These are phyloP conservation scores for Ligdia adustata DNA, from an alignment of 2,888 invertebrate species.

Conservation along the genomic window DNA sequence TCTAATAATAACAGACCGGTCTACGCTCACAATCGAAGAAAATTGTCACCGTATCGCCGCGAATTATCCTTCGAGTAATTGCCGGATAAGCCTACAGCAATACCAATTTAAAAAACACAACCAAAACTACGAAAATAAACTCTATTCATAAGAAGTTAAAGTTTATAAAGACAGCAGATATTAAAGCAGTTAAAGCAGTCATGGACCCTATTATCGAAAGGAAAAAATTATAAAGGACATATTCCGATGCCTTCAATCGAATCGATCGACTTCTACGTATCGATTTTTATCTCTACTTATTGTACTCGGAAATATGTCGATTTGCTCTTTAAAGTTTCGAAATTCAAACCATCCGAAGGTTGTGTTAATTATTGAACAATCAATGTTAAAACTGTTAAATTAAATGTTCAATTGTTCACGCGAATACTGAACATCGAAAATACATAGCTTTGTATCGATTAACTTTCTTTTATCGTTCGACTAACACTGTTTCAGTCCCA, in stretches of 20 bases:
- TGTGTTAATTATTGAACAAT: constrained; percentile 37
- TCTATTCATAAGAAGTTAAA: constrained; percentile 27
- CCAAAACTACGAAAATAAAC: constrained; percentile 30
- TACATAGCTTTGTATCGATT: constrained; percentile 19
- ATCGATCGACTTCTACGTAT: constrained; percentile 71
- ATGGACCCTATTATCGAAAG: constrained; percentile 49
- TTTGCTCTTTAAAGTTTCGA: constrained; percentile 33
- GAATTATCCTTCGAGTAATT: constrained; percentile 67
- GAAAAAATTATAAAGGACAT: constrained; percentile 49
- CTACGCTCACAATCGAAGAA: constrained; percentile 49
- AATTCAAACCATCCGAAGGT: constrained; percentile 10
- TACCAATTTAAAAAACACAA: constrained; percentile 34
- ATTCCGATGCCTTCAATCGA: constrained; percentile 39
- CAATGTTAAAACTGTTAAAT: constrained; percentile 33
- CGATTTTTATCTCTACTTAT: constrained; percentile 48
- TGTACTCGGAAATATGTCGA: constrained; percentile 56
- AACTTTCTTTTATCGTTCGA: constrained; percentile 15
- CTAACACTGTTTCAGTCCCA: constrained; percentile 17
- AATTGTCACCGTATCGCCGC: constrained; percentile 63
- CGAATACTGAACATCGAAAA: constrained; percentile 27
- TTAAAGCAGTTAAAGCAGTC: constrained; percentile 27
- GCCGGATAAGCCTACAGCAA: constrained; percentile 53
- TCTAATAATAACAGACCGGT: constrained; percentile 46
- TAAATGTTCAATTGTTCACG: constrained; percentile 29
- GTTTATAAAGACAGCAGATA: not conserved